phyloP scores from a whole-genome alignment of 2,888 invertebrate genomes.

The Physocephala rufipes region DNA sequence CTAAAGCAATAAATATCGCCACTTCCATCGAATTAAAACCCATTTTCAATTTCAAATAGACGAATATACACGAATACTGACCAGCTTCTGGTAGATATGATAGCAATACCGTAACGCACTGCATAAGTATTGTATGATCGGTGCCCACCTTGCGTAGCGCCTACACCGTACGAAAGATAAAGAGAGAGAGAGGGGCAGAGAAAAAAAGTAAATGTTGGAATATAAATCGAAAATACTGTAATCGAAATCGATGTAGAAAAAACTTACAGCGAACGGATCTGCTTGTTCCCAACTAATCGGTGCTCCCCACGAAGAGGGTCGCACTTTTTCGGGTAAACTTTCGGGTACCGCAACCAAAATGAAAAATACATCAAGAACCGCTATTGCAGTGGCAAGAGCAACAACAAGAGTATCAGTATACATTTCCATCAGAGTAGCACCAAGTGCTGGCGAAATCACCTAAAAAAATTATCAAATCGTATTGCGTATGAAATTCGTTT shows the following conservation, averaged over 20 bases:
- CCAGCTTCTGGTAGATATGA: conserved; percentile 98
- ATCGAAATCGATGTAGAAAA: background rate
- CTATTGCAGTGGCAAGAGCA: conserved; percentile 93
- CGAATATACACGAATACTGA: conserved; percentile 99
- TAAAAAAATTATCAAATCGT: conserved; percentile 40
- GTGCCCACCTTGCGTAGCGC: conserved; percentile 91
- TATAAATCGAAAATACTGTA: no score
- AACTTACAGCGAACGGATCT: conserved; percentile 89
- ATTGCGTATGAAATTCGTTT: background rate
- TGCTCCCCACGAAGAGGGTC: conserved; percentile 81
- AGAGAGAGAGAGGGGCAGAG: conserved; percentile 3
- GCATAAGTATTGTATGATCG: conserved; percentile 94
- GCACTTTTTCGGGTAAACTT: conserved; percentile 93
- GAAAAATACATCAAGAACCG: conserved; percentile 96
- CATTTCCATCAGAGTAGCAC: conserved; percentile 85
- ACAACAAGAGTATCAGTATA: conserved; percentile 90
- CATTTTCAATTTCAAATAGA: conserved; percentile 97
- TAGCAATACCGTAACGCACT: conserved; percentile 96
- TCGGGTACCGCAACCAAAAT: conserved; percentile 98
- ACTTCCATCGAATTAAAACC: conserved; percentile 95
- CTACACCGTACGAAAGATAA: conserved; percentile 59
- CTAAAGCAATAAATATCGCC: conserved; percentile 96
- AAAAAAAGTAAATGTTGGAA: no score
- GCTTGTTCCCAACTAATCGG: conserved; percentile 98
- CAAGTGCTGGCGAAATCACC: conserved; percentile 95